Evolutionary conservation across 2,797 vertebrate genomes (phyloP), one percentile per base, ranked within the genome.

Genomic region (Trachurus trachurus): DNA sequence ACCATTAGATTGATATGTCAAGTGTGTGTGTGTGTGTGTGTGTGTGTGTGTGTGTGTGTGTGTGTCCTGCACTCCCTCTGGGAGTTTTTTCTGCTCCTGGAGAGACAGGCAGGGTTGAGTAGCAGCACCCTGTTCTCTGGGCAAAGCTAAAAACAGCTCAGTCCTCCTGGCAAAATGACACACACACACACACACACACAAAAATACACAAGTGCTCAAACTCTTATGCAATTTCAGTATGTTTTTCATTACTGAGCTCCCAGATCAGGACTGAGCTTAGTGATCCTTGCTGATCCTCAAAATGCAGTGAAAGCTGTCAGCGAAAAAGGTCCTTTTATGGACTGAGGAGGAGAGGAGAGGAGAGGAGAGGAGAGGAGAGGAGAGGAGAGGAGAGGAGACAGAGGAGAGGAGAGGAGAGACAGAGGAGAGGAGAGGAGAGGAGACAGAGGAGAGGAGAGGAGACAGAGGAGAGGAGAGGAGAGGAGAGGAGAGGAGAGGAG

Each of bases 171-270:
- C 71, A 63, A 71, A 89, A 76, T 70, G 40, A 74, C 49, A 78
- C 69, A 8, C n/a, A 70, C 49, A 66, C 17, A 69, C n/a, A 50
- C 65, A 87, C 26, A 59, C 53, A 78, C 69, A 8, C 17, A 72
- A 26, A 62, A 59, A 58, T 49, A 86, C 26, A 58, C 31, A 62
- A 62, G 29, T 39, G 40, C 50, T 82, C 64, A 70, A 52, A 68
- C 54, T 76, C 66, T 89, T 90, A 89, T 80, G 89, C 81, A 93
- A 91, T 86, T 83, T 82, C 63, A 75, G 67, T 80, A 80, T 81
- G 66, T 80, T 91, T 90, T 88, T 87, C 76, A 87, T 87, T 76
- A 67, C 81, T 16, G 53, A 66, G 74, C 73, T 81, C 56, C 59
- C 49, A 62, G 77, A 87, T 85, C 80, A 83, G 74, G 87, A 82